These are phyloP conservation scores for Lineus longissimus DNA, from an alignment of 1,140 invertebrate species.

Conservation along the genomic window DNA sequence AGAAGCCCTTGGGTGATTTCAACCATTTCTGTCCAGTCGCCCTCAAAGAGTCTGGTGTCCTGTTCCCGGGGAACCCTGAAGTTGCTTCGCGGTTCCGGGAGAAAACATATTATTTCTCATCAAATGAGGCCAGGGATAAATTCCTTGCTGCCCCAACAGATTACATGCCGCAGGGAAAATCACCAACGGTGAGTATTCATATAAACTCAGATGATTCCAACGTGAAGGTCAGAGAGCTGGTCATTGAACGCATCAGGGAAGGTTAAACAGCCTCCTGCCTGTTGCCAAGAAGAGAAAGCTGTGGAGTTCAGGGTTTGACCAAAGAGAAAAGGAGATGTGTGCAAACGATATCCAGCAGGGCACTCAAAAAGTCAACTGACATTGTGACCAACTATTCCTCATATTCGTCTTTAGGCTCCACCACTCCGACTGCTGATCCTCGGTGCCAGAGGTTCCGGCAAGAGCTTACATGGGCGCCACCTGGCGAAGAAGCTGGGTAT, in stretches of 20 bases:
- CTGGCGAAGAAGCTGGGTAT: conserved; percentile 49
- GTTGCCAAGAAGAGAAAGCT: no score
- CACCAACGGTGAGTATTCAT: conserved; percentile 32
- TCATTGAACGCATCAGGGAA: no score
- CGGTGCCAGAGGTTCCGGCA: conserved; percentile 49
- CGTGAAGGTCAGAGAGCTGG: no score
- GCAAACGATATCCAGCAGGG: no score
- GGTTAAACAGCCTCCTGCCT: no score
- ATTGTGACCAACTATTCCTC: no score
- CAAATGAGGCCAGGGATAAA: conserved; percentile 40
- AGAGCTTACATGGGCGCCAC: conserved; percentile 46
- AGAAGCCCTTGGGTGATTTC: conserved; percentile 50
- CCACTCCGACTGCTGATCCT: conserved; percentile 46
- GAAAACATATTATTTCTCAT: conserved; percentile 50
- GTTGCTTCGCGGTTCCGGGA: conserved; percentile 46
- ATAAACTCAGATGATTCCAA: no score
- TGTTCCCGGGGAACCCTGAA: conserved; percentile 52
- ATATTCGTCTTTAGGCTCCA: conserved; percentile 40
- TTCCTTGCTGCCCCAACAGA: conserved; percentile 44
- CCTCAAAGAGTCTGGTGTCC: conserved; percentile 43
- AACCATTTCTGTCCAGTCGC: conserved; percentile 53
- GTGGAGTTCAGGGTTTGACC: no score
- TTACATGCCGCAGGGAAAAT: conserved; percentile 39
- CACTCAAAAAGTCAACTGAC: neutral
- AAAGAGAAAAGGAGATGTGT: no score